Base-by-base conservation (phyloP, 1,140 invertebrate species). In the Leptinotarsa lineolata region DNA sequence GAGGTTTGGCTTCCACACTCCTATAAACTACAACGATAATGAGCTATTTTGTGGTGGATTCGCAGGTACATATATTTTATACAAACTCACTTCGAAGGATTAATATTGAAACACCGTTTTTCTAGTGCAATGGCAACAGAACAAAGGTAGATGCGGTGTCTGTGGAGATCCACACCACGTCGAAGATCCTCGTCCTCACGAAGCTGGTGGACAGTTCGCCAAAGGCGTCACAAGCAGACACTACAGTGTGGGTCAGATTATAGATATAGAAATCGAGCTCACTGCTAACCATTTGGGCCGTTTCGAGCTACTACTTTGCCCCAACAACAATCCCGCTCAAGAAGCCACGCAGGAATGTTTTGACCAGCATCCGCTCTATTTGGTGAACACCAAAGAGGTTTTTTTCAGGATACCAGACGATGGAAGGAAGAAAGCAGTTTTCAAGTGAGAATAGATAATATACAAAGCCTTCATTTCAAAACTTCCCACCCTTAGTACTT, bases 1-100 rank as follows among this genome's bases (percentile, higher is more conserved):
- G 96, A 87, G 96, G 65, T 94, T 96, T 81, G 96, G 95, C 2
- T 97, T 93, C 85, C 92, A 92, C 2, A 97, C 95, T 86, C 94
- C 95, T 1, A 93, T 95, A 12, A 96, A 98, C 85, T 97, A 97
- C 81, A 95, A 97, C 78, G 96, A 98, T 82, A 97, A 96, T 77
- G 95, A 91, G 79, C 85, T 91, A 6, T 91, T 90, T 81, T 91
- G 90, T 77, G 96, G 96, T 2, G 96, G 96, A 59, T 93, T 93
- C 81, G 89, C 91, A 85, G 91, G 94, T 95, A 85, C 84, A 87
- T 72, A 21, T n/a, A 44, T 59, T 73, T 12, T 67, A 15, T 54
- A 22, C 24, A 6, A 39, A 72, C 24, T 4, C 12, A 72, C 12
- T 46, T n/a, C 45, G 18, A 22, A 21, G 59, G 6, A n/a, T 60